Conservation (phyloP, 2,113 vertebrate species). For the Lampris incognitus region DNA sequence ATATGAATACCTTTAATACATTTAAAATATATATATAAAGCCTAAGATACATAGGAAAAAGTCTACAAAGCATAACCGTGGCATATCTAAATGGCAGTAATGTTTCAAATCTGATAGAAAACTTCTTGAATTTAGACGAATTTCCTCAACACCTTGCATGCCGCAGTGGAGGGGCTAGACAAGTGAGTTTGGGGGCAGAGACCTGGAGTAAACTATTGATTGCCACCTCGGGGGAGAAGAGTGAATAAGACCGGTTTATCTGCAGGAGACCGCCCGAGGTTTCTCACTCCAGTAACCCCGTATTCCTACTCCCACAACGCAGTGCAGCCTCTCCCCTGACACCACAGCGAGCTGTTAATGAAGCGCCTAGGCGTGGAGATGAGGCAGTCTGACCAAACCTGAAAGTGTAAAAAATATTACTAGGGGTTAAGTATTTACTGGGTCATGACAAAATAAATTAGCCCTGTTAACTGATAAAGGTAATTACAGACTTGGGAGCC, state of each 20-base stretch:
- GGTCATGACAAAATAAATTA: constrained; percentile 80
- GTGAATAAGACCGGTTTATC: constrained; percentile 55
- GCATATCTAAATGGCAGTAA: too few relatives aligned
- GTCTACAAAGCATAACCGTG: too few relatives aligned
- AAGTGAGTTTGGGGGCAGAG: constrained; percentile 46
- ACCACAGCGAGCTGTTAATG: constrained; percentile 59
- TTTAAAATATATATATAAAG: too few relatives aligned
- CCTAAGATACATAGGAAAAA: too few relatives aligned
- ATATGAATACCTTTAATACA: too few relatives aligned
- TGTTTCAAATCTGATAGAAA: too few relatives aligned
- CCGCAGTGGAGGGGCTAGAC: constrained; percentile 31
- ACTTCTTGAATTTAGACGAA: too few relatives aligned
- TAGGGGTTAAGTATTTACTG: constrained; percentile 76
- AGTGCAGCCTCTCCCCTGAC: constrained; percentile 41
- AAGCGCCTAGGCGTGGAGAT: constrained; percentile 64
- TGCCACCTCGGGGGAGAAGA: constrained; percentile 60
- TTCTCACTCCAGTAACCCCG: constrained; percentile 66
- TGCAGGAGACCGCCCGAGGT: constrained; percentile 46
- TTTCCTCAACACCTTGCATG: constrained; percentile 8
- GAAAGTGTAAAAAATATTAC: constrained; percentile 69
- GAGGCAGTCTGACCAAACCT: constrained; percentile 38
- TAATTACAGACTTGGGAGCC: constrained; percentile 69
- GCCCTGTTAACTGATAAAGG: constrained; percentile 76
- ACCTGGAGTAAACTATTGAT: constrained; percentile 74
- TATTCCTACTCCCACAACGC: constrained; percentile 67